Base-by-base conservation (phyloP, 2,888 invertebrate species). In the Eurytoma adleriae region DNA sequence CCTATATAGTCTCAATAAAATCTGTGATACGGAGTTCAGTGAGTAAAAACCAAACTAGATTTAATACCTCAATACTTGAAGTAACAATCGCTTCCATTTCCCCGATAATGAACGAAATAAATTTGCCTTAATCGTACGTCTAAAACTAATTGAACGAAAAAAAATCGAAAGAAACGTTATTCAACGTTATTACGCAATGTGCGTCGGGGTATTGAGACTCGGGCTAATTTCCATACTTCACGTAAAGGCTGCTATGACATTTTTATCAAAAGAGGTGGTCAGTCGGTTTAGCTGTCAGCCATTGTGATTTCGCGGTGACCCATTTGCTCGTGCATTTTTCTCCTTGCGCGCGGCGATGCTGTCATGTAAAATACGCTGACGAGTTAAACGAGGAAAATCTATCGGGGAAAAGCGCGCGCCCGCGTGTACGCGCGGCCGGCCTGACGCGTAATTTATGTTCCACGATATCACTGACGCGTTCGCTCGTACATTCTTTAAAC, bases 231-330 rank as follows among this genome's bases (percentile, higher is more conserved):
- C 30, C 59, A 71, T 71, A 78, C 27, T 66, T 59, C 78, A 57
- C 78, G 71, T 66, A 78, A 69, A 61, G 71, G 71, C 61, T 5
- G 62, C 18, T 61, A 79, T 75, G 66, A 70, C 56, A 67, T 70
- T 79, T 57, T 70, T 70, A 79, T 79, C 64, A 75, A 71, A 59
- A 79, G 75, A 69, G 27, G 24, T 30, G 61, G 78, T 50, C 59
- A 67, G 70, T 68, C 20, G 52, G 66, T 64, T 68, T 57, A 20
- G 48, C 72, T 48, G 67, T 78, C 78, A 61, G 71, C 52, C 66
- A 73, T 67, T 73, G 68, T 73, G 73, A 72, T 76, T 82, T 76
- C 74, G 81, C 83, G 75, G 71, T 83, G 79, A 83, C 78, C 82
- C 83, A 83, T 73, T 73, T 73, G 61, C 62, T 24, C 50, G 50